phyloP scores from a whole-genome alignment of 2,113 vertebrate genomes.

The Eclectus roratus region DNA sequence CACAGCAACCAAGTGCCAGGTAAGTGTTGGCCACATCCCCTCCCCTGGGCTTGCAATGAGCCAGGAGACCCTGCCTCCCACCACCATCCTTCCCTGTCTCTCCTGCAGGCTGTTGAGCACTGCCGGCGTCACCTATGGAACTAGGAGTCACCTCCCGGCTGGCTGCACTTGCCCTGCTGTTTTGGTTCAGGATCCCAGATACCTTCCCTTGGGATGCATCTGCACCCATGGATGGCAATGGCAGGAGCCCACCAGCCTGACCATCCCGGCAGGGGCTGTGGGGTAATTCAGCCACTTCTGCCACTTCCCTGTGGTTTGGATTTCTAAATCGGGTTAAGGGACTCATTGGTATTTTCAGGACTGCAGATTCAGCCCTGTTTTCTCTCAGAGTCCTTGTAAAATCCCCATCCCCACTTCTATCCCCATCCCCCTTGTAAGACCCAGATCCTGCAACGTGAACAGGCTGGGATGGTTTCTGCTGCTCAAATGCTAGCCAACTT shows the following conservation, averaged over 20 bases:
- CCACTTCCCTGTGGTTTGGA: background rate
- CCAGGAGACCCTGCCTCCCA: background rate
- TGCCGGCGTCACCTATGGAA: constrained; percentile 90
- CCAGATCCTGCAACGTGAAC: background rate
- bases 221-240: accelerated
- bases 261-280: accelerated
- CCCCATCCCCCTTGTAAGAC: background rate
- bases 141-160: constrained; percentile 34
- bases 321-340: constrained; percentile 44
- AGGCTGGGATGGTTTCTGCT: background rate
- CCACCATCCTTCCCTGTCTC: accelerated
- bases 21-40: constrained; percentile 44
- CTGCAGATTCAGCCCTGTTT: background rate
- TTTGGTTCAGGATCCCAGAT: background rate
- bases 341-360: background rate
- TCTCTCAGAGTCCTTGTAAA: background rate
- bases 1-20: constrained; percentile 83
- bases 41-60: accelerated
- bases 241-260: background rate
- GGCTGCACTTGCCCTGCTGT: background rate
- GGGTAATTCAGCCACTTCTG: background rate
- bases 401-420: background rate
- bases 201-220: background rate
- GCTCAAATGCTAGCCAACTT: accelerated
- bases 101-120: constrained; percentile 83